Evolutionary conservation across 2,113 vertebrate species (phyloP).

Genomic region (Melanotaenia duboulayi): DNA sequence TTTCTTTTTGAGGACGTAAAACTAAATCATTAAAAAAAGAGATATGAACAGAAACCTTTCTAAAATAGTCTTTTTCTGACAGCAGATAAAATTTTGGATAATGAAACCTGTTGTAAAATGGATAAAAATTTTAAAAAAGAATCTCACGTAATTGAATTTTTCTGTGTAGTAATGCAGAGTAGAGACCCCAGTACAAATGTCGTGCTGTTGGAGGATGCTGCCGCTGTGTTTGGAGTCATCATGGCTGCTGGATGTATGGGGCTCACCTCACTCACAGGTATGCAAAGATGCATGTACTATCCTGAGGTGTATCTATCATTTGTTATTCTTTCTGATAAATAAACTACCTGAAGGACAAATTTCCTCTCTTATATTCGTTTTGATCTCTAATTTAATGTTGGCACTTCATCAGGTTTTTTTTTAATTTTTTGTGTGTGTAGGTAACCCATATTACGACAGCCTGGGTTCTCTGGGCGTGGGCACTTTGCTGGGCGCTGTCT

Average conservation of each 20-base stretch:
- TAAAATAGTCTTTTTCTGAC: too few species aligned
- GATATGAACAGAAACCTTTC: too few species aligned
- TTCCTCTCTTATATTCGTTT: background rate
- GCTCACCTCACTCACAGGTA: constrained; percentile 94
- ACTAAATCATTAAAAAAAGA: background rate
- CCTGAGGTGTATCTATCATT: background rate
- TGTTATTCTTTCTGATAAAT: too few species aligned
- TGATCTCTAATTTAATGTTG: background rate
- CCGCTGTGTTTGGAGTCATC: constrained; percentile 93
- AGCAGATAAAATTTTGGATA: too few species aligned
- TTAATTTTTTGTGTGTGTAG: constrained; percentile 54
- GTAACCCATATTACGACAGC: constrained; percentile 93
- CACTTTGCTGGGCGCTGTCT: constrained; percentile 91
- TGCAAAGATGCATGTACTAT: background rate
- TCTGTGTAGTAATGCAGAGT: constrained; percentile 90
- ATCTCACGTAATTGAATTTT: background rate
- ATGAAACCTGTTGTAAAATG: too few species aligned
- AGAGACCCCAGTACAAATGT: constrained; percentile 98
- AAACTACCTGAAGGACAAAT: background rate
- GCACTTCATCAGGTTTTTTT: background rate
- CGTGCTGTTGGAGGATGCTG: constrained; percentile 94
- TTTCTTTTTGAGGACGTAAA: too few species aligned
- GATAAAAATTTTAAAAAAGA: too few species aligned
- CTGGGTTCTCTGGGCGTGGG: constrained; percentile 95
- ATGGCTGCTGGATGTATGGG: constrained; percentile 95